phyloP scores from a whole-genome alignment of 2,113 vertebrate genomes.

The Dromaius novaehollandiae region DNA sequence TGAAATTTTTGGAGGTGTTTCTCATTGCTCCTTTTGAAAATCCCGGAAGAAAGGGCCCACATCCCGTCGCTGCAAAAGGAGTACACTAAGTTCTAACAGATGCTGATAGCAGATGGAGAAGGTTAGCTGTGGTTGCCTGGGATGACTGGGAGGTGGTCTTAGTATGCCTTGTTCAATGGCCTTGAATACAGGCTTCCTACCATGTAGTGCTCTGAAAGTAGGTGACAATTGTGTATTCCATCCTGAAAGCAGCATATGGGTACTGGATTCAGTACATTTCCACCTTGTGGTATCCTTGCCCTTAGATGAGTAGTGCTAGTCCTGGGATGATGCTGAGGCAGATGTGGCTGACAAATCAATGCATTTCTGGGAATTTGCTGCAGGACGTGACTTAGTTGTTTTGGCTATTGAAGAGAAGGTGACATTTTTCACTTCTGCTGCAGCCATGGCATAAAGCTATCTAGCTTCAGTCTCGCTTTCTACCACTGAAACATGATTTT shows the following conservation, averaged over 20 bases:
- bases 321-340: neutral
- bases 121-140: neutral
- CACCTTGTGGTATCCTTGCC: neutral
- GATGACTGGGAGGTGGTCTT: neutral
- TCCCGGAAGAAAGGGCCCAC: neutral
- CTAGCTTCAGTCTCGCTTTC: neutral
- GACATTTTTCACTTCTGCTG: neutral
- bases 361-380: neutral
- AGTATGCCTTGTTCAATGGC: neutral
- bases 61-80: neutral
- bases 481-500: neutral
- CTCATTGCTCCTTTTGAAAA: fast-evolving
- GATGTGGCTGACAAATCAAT: neutral
- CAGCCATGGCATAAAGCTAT: neutral
- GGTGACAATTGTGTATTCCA: neutral
- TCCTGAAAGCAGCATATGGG: neutral
- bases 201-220: neutral
- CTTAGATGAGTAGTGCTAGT: neutral
- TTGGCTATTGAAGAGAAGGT: neutral
- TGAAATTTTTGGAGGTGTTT: neutral
- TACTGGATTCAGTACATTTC: neutral
- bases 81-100: neutral
- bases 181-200: neutral
- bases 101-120: neutral
- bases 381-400: neutral